Evolutionary conservation across 1,140 invertebrate genomes (phyloP).

Genomic region (Lamellibrachia luymesi): DNA sequence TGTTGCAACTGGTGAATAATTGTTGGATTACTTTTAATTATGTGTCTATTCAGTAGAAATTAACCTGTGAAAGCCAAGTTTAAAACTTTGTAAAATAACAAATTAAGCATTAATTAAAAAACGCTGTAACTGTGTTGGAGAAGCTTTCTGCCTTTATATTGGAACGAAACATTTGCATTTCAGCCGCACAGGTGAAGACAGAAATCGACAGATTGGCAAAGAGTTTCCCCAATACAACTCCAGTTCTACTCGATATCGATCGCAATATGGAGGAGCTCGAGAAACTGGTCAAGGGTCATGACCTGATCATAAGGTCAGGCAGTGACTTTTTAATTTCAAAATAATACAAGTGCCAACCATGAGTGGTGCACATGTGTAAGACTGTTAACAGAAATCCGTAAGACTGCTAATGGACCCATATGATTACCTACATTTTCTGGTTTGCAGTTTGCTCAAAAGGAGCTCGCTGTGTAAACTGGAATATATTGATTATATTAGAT

Average conservation of each 20-base stretch:
- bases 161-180: conserved; percentile 18
- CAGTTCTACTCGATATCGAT: conserved; percentile 80
- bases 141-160: background rate
- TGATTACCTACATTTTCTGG: too few relatives aligned
- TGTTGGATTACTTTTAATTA: background rate
- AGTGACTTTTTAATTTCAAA: too few relatives aligned
- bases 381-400: too few relatives aligned
- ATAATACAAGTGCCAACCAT: too few relatives aligned
- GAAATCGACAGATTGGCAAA: conserved; percentile 80
- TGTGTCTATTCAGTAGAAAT: background rate
- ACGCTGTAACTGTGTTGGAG: too few relatives aligned
- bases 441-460: background rate
- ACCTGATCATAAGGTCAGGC: conserved; percentile 72
- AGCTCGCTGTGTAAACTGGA: too few relatives aligned
- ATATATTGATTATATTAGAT: too few relatives aligned
- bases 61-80: background rate
- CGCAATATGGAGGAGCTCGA: conserved; percentile 68
- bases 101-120: too few relatives aligned
- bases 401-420: too few relatives aligned
- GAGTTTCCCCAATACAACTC: conserved; percentile 75
- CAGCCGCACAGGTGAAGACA: conserved; percentile 81
- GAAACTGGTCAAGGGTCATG: conserved; percentile 71
- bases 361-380: too few relatives aligned
- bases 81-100: too few relatives aligned
- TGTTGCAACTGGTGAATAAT: background rate